Evolutionary conservation across 2,113 vertebrate species (phyloP).

Genomic region (Paradisaea rubra): DNA sequence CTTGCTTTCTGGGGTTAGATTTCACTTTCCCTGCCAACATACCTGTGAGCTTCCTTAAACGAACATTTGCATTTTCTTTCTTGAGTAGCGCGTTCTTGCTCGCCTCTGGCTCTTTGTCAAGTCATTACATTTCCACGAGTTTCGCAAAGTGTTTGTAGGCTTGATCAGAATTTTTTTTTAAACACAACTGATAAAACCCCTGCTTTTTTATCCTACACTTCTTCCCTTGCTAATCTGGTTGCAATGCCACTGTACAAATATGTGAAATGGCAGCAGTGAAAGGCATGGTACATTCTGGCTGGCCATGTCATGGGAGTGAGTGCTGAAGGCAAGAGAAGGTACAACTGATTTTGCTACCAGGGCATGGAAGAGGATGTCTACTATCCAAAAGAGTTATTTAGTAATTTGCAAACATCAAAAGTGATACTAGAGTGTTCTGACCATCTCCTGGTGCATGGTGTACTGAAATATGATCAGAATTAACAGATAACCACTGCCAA

Average conservation of each 20-base stretch:
- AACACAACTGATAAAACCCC: background rate
- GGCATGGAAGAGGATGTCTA: background rate
- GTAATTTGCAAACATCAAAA: background rate
- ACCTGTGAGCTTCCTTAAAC: background rate
- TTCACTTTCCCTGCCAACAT: background rate
- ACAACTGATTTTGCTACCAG: background rate
- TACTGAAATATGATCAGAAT: background rate
- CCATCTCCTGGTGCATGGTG: background rate
- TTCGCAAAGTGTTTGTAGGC: background rate
- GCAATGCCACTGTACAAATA: background rate
- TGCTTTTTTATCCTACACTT: background rate
- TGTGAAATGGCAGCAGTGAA: background rate
- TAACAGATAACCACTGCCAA: background rate
- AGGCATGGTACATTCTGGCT: accelerated
- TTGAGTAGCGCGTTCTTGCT: background rate
- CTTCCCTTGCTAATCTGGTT: background rate
- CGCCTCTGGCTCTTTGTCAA: background rate
- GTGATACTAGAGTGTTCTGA: background rate
- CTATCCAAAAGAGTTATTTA: background rate
- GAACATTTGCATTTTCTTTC: background rate
- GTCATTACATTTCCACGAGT: background rate
- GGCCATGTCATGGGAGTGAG: background rate
- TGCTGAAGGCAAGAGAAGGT: background rate
- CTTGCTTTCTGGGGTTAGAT: background rate
- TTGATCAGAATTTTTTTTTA: background rate